Percentiles rank a stretch among this genome's conserved stretches.
Conservation (phyloP, 2,888 invertebrate species). For the Lomographa bimaculata region DNA sequence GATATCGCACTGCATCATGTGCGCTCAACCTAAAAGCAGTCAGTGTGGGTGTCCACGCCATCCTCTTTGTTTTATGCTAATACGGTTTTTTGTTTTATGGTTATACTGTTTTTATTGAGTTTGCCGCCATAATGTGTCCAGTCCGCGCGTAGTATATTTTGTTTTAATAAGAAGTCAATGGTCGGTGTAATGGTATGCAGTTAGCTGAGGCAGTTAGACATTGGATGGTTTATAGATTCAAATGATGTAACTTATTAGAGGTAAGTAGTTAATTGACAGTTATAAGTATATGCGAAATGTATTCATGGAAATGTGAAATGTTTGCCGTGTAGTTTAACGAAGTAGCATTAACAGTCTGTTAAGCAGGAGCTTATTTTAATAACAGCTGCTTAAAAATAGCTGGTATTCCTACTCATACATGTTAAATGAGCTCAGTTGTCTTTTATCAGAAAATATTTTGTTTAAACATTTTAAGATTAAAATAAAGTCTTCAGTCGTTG, state of each 20-base stretch:
- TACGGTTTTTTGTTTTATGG: conserved; percentile 61
- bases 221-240: conserved; percentile 1
- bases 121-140: conserved; percentile 43
- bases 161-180: conserved; percentile 20
- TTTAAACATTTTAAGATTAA: too few relatives aligned
- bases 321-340: too few relatives aligned
- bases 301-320: conserved; percentile 3
- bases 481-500: too few relatives aligned
- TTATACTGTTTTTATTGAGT: conserved; percentile 59
- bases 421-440: too few relatives aligned
- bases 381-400: too few relatives aligned
- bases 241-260: conserved; percentile 2
- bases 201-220: too few relatives aligned
- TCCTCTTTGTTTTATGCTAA: conserved; percentile 62
- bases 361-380: too few relatives aligned
- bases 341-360: too few relatives aligned
- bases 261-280: conserved; percentile 19
- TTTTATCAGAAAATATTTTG: too few relatives aligned
- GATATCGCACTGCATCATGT: conserved; percentile 6
- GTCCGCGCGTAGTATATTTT: conserved; percentile 30
- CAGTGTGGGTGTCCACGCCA: conserved; percentile 58
- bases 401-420: too few relatives aligned
- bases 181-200: conserved; percentile 5
- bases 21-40: conserved; percentile 49
- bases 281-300: neutral